Base-by-base conservation (phyloP, 2,888 invertebrate genomes). In the Luperina nickerlii region DNA sequence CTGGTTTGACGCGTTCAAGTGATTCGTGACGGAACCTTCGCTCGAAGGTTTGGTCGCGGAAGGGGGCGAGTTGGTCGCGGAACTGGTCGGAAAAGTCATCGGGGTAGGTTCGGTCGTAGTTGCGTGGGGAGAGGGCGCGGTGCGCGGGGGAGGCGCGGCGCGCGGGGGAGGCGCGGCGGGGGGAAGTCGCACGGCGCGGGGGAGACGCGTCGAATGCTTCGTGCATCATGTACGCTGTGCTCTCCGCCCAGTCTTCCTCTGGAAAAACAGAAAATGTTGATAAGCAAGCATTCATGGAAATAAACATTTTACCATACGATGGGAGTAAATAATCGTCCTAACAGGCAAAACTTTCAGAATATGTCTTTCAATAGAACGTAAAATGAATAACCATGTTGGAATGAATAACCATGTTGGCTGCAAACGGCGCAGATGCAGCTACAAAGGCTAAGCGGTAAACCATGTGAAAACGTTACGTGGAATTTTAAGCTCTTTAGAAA, bases 211-310 rank as follows among this genome's bases (percentile, higher is more conserved):
- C 97, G 88, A 97, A 96, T 0, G 97, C 96, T 86, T 97, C 97
- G 89, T 97, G 97, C 97, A 98, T 97, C 94, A 98, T 95, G 92
- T 98, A 98, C 18, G 97, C 97, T 32, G 97, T 97, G 87, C 98
- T 97, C 84, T 97, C 97, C 70, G 97, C 98, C 98, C 98, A 98
- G 92, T 98, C 98, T 90, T 98, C 98, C 95, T 98, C 98, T 98
- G 97, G 15, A 97, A 91, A 65, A 72, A 87, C 85, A 91, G 87
- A 90, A 86, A 85, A 60, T 15, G 38, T 42, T 74, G 38, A 45
- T 77, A 18, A 75, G 48, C 27, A 42, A 72, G 32, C 48, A 27
- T 71, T 65, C 5, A 66, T 24, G 13, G 1, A n/a, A 15, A 62
- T 15, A 62, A 5, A 62, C 20, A 38, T 15, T 48, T 38, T 0